Percentiles rank a stretch among this genome's conserved stretches.
These are phyloP conservation scores for Montifringilla adamsi DNA, from an alignment of 2,113 vertebrate genomes.

Conservation along the genomic window DNA sequence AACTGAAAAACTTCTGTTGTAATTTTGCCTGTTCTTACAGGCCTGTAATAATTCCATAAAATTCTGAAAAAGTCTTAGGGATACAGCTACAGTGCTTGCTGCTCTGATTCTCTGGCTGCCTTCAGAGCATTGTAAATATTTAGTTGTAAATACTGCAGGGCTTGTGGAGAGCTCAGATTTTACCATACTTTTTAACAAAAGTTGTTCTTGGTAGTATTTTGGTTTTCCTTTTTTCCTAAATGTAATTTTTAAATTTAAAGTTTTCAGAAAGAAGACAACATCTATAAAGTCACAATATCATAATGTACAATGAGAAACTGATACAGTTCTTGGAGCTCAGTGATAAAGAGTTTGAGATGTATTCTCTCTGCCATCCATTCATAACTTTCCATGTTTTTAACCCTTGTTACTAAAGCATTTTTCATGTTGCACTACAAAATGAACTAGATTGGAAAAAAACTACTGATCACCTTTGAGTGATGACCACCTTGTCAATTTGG, in stretches of 20 bases:
- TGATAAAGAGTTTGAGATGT: background rate
- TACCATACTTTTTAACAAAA: background rate
- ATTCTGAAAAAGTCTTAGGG: too few relatives aligned
- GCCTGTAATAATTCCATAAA: too few relatives aligned
- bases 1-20: background rate
- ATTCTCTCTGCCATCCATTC: background rate
- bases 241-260: background rate
- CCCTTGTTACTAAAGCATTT: background rate
- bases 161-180: background rate
- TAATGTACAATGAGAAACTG: background rate
- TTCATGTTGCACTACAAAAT: background rate
- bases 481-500: background rate
- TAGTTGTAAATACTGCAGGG: background rate
- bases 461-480: background rate
- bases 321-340: background rate
- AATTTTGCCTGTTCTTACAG: background rate
- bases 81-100: background rate
- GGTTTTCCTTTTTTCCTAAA: background rate
- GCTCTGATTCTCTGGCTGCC: accelerated
- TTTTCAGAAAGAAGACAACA: background rate
- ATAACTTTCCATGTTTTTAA: background rate
- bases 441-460: background rate
- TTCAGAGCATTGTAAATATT: background rate
- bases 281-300: background rate
- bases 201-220: background rate